Evolutionary conservation across 1,140 invertebrate species (phyloP), one percentile per base, ranked within the genome.

Genomic region (Limonius californicus): DNA sequence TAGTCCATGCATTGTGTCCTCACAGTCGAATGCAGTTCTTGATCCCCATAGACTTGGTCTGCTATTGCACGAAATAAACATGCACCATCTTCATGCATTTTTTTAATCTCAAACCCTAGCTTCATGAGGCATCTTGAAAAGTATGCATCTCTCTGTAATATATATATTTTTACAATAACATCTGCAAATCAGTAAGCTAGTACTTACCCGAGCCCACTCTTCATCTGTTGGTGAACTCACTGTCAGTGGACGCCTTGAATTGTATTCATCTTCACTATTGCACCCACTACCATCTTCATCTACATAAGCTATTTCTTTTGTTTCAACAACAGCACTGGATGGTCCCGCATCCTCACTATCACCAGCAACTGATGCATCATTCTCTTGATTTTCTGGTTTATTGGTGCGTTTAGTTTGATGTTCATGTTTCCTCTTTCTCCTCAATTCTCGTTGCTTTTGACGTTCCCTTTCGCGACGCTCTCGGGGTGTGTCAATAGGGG

Each of bases 1-100:
- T 96, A 96, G 79, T 97, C 93, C 87, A 96, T 94, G 75, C 93
- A 96, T 68, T 92, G 85, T 71, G 90, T 87, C 32, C 94, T 81
- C 15, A 96, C 90, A 61, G 87, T 81, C 59, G 82, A 80, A 76
- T 97, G 93, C 90, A 95, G 94, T 71, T 94, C 93, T 80, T 96
- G 90, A 77, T 96, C 92, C 3, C 94, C 94, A 77, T 91, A 96
- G 27, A 97, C 87, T 80, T 96, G 94, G 78, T 95, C 91, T 63
- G 94, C 92, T 50, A 96, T 91, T 15, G 94, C 90, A 70, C 94
- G 80, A 76, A 97, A 97, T 7, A 97, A 76, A 76, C 94, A 97
- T 19, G 94, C 92, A n/a, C 94, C 94, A 80, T 97, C 94, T 77
- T 95, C 91, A 59, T 86, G 86, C 84, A 96, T 95, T 65, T 89